Evolutionary conservation across 1,140 invertebrate species (phyloP).

Genomic region (Drosophila sulfurigaster): DNA sequence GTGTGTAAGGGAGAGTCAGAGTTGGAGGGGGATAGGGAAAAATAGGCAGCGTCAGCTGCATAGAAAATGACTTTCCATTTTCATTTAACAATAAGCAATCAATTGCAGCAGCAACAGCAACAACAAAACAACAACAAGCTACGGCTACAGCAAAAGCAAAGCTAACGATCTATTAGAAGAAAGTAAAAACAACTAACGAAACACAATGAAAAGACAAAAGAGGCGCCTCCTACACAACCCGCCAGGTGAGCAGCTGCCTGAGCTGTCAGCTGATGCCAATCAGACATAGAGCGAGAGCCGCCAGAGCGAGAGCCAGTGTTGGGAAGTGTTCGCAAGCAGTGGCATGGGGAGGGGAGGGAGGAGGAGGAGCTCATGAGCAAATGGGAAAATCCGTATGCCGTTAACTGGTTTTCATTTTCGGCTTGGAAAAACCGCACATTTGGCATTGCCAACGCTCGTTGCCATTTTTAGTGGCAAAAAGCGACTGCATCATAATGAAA

Average conservation of each 20-base stretch:
- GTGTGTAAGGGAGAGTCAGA: not conserved
- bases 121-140: slow-evolving; percentile 26
- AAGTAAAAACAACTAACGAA: slow-evolving; percentile 80
- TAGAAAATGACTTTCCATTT: slow-evolving; percentile 81
- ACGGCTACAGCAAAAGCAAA: slow-evolving; percentile 57
- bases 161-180: slow-evolving; percentile 83
- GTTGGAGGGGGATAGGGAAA: slow-evolving; percentile 30
- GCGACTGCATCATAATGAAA: slow-evolving; percentile 83
- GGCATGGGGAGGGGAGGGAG: not conserved
- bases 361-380: slow-evolving; percentile 24
- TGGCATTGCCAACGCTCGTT: slow-evolving; percentile 65
- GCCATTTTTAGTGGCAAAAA: slow-evolving; percentile 83
- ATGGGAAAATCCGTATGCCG: slow-evolving; percentile 47
- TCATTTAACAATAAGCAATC: slow-evolving; percentile 83
- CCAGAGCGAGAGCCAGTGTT: not conserved
- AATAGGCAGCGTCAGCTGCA: slow-evolving; percentile 54
- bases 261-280: slow-evolving; percentile 75
- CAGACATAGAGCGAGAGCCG: slow-evolving; percentile 34
- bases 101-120: slow-evolving; percentile 55
- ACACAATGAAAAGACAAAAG: slow-evolving; percentile 63
- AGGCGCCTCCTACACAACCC: slow-evolving; percentile 50
- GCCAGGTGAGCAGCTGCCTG: slow-evolving; percentile 56
- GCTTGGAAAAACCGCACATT: slow-evolving; percentile 81
- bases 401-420: slow-evolving; percentile 80
- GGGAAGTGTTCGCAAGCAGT: not conserved